A percentile compares a stretch with the other conserved stretches of the same genome.
Conservation (phyloP, 2,888 invertebrate genomes). For the Rhamphomyia laevipes region DNA sequence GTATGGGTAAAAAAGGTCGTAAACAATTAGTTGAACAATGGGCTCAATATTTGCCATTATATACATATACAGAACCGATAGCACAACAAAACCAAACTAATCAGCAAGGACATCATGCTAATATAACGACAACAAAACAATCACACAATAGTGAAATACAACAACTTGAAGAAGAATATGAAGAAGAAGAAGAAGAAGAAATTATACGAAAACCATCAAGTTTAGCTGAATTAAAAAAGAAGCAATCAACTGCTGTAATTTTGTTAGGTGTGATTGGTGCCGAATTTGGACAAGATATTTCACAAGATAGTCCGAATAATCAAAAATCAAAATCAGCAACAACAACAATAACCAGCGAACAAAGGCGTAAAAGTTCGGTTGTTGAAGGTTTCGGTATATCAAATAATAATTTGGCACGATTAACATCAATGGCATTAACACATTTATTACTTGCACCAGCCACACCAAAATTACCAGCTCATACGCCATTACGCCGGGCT, state of each 20-base stretch:
- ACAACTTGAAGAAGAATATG: conserved; percentile 52
- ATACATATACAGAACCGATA: conserved; percentile 68
- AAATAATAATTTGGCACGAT: conserved; percentile 79
- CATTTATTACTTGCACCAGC: conserved; percentile 86
- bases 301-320: conserved; percentile 46
- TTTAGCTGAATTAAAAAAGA: conserved; percentile 73
- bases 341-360: conserved; percentile 13
- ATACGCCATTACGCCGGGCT: conserved; percentile 87
- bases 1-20: conserved; percentile 64
- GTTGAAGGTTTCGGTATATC: conserved; percentile 77
- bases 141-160: conserved; percentile 5
- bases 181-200: conserved; percentile 78
- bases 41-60: conserved; percentile 88
- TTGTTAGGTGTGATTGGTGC: conserved; percentile 94
- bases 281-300: conserved; percentile 94
- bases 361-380: conserved; percentile 64
- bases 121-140: not conserved
- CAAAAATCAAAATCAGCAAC: conserved; percentile 8
- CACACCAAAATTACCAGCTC: conserved; percentile 69
- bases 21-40: conserved; percentile 89
- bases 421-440: conserved; percentile 88
- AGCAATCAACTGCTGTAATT: conserved; percentile 95
- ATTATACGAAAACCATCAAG: conserved; percentile 76
- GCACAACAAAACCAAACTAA: conserved; percentile 45
- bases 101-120: conserved; percentile 9